phyloP scores from a whole-genome alignment of 2,797 vertebrate genomes.

The Ateles fusciceps region DNA sequence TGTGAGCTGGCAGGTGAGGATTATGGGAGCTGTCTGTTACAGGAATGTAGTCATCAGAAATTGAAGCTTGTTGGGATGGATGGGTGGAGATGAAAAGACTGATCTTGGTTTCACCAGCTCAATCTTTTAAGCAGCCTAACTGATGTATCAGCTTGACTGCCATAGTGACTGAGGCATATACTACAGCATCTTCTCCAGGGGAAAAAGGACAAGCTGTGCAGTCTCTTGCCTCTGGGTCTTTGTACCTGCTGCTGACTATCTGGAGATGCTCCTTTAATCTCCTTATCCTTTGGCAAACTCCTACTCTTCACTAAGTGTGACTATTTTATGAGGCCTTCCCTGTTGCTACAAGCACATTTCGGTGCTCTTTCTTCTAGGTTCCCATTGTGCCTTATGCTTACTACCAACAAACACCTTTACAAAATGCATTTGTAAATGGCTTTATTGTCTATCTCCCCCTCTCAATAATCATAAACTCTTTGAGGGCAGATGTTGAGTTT shows the following conservation, averaged over 20 bases:
- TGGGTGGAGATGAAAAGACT: neutral
- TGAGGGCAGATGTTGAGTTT: neutral
- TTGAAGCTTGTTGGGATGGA: neutral
- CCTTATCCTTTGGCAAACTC: neutral
- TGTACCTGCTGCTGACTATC: neutral
- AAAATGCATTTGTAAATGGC: neutral
- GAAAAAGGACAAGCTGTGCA: neutral
- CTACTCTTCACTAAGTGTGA: neutral
- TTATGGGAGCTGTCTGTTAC: neutral
- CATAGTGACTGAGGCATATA: neutral
- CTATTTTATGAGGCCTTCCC: neutral
- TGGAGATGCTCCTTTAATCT: neutral
- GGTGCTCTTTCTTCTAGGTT: neutral
- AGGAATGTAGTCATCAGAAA: neutral
- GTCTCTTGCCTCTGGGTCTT: neutral
- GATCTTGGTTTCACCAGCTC: neutral
- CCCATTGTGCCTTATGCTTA: neutral
- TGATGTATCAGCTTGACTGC: neutral
- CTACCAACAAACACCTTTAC: neutral
- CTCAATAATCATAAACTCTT: neutral
- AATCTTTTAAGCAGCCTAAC: neutral
- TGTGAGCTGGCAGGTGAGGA: constrained; percentile 32
- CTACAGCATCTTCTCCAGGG: neutral
- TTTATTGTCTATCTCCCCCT: neutral
- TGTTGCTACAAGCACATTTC: neutral